phyloP scores from a whole-genome alignment of 2,797 vertebrate genomes.

The Serranus cabrilla region DNA sequence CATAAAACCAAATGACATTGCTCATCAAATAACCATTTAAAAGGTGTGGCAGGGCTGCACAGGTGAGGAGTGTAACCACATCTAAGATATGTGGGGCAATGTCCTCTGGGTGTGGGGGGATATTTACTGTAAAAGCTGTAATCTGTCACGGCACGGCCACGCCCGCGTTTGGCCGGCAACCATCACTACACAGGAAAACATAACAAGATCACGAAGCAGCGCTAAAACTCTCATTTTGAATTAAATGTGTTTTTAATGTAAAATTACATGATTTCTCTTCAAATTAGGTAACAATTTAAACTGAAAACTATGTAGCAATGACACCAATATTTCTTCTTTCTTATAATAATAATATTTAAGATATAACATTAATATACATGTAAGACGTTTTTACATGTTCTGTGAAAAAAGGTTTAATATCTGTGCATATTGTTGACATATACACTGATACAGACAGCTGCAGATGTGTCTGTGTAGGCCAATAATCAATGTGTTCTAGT shows the following conservation, averaged over 20 bases:
- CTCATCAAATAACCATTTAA: slow-evolving; percentile 23
- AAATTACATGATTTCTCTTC: not conserved
- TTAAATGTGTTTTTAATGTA: not conserved
- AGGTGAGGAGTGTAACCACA: slow-evolving; percentile 1
- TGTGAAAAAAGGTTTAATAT: no score
- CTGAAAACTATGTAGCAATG: not conserved
- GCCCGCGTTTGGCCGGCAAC: slow-evolving; percentile 32
- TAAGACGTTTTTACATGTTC: no score
- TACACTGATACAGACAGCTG: no score
- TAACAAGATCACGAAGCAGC: not conserved
- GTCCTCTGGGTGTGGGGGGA: slow-evolving; percentile 63
- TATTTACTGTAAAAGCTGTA: slow-evolving; percentile 38
- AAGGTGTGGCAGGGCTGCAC: slow-evolving; percentile 38
- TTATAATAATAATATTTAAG: no score
- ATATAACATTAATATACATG: no score
- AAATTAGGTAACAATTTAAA: no score
- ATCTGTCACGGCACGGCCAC: slow-evolving; percentile 46
- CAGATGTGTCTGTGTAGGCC: no score
- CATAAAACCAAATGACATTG: not conserved
- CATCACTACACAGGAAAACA: slow-evolving; percentile 3
- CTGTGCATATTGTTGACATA: no score
- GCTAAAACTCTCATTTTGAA: not conserved
- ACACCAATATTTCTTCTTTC: no score
- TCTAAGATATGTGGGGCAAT: slow-evolving; percentile 34
- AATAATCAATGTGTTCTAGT: no score